Conservation (phyloP, 2,797 vertebrate genomes). For the Synaphobranchus kaupii region DNA sequence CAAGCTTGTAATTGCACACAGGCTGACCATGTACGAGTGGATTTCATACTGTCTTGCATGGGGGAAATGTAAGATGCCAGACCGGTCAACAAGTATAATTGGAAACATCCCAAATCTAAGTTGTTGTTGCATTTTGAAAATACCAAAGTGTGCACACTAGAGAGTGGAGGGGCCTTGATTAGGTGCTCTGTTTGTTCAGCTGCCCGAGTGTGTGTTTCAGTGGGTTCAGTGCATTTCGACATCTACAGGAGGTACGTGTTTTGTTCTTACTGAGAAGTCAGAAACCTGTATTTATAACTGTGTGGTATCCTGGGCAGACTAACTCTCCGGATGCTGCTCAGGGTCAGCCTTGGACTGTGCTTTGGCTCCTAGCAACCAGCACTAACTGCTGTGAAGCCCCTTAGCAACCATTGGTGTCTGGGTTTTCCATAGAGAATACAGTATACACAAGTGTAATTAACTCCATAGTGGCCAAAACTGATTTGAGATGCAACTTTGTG, state of each 20-base stretch:
- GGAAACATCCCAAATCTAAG: not conserved
- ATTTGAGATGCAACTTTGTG: not conserved
- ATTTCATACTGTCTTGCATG: not conserved
- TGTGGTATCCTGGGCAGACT: conserved; percentile 5
- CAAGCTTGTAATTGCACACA: not conserved
- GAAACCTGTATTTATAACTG: not conserved
- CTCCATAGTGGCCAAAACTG: not conserved
- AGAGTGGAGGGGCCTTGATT: not conserved
- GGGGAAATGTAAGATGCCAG: not conserved
- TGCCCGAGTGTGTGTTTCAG: not conserved
- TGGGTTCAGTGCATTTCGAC: not conserved
- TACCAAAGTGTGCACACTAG: not conserved
- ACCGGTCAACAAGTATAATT: not conserved
- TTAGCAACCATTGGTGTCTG: conserved; percentile 54
- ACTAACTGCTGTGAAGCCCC: conserved; percentile 53
- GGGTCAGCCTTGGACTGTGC: conserved; percentile 19
- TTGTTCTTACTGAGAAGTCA: not conserved
- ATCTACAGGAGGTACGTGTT: not conserved
- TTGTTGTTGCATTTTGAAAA: not conserved
- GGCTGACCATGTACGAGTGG: not conserved
- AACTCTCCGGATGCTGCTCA: conserved; percentile 9
- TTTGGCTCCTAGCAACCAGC: conserved; percentile 45
- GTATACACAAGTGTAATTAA: conserved; percentile 3
- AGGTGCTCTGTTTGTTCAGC: not conserved
- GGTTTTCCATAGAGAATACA: conserved; percentile 32